Percentiles rank a stretch among this genome's conserved stretches.
Evolutionary conservation across 2,888 invertebrate species (phyloP).

Genomic region (Apoderus coryli): DNA sequence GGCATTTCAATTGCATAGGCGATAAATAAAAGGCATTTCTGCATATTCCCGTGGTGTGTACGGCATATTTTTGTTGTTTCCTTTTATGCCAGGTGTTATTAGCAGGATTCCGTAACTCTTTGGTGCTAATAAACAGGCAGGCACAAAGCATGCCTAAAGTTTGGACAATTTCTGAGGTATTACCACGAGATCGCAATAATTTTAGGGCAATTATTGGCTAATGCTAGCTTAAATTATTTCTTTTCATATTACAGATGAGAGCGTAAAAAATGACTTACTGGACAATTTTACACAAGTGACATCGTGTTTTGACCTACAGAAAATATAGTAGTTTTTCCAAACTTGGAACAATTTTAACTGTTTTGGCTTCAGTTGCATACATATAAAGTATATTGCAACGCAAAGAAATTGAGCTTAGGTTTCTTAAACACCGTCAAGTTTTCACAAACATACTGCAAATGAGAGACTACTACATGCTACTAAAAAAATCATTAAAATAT

Average conservation of each 20-base stretch:
- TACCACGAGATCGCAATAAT: constrained; percentile 2
- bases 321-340: constrained; percentile 4
- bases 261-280: constrained; percentile 1
- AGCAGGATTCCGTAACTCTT: too few relatives aligned
- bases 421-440: constrained; percentile 2
- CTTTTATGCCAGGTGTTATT: too few relatives aligned
- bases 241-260: constrained; percentile 1
- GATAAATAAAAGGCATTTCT: too few relatives aligned
- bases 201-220: constrained; percentile 2
- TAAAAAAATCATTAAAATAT: too few relatives aligned
- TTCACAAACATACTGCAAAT: too few relatives aligned
- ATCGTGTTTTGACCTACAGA: constrained; percentile 1
- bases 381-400: neutral
- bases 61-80: too few relatives aligned
- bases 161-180: neutral
- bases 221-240: constrained; percentile 2
- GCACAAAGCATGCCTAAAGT: neutral
- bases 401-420: neutral
- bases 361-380: neutral
- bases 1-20: too few relatives aligned
- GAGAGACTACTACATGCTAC: too few relatives aligned
- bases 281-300: constrained; percentile 1
- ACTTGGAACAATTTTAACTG: constrained; percentile 1
- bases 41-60: too few relatives aligned
- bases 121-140: constrained; percentile 4